A percentile compares a stretch with the other conserved stretches of the same genome.
phyloP scores from a whole-genome alignment of 2,113 vertebrate species.

The Thymallus thymallus region DNA sequence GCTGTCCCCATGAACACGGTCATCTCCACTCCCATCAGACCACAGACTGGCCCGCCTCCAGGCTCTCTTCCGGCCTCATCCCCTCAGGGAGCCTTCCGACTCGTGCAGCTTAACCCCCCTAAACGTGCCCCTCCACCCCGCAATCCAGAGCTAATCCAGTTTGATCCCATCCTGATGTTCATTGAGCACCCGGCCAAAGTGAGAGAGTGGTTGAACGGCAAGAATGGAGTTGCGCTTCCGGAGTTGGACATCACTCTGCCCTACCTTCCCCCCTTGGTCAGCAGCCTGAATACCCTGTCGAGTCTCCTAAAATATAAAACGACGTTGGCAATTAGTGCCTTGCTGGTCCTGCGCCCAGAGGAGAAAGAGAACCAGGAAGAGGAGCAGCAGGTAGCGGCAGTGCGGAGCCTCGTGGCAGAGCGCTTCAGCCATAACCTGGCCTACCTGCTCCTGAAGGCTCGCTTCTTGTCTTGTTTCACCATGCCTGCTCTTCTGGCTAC shows the following conservation, averaged over 20 bases:
- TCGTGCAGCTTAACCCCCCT: too few relatives aligned
- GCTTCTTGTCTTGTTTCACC: conserved; percentile 87
- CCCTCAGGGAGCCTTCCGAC: neutral
- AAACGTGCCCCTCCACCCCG: neutral
- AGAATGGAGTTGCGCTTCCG: conserved; percentile 59
- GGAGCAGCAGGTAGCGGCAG: conserved; percentile 24
- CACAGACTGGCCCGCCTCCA: neutral
- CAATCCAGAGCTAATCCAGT: neutral
- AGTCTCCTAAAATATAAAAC: conserved; percentile 74
- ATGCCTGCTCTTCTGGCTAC: conserved; percentile 87
- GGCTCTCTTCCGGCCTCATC: neutral
- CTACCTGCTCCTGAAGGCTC: conserved; percentile 83
- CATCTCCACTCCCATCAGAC: neutral
- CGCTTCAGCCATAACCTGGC: conserved; percentile 78
- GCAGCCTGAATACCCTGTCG: conserved; percentile 73
- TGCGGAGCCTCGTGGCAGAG: conserved; percentile 66
- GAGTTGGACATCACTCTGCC: conserved; percentile 61
- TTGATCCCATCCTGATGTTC: conserved; percentile 78
- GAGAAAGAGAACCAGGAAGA: neutral
- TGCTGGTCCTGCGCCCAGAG: conserved; percentile 42
- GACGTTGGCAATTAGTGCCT: conserved; percentile 60
- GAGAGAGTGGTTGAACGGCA: conserved; percentile 76
- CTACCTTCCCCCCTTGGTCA: conserved; percentile 84
- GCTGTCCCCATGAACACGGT: neutral
- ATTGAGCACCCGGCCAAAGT: conserved; percentile 52